Conservation (phyloP, 2,113 vertebrate genomes). For the Cheirogaleus medius region DNA sequence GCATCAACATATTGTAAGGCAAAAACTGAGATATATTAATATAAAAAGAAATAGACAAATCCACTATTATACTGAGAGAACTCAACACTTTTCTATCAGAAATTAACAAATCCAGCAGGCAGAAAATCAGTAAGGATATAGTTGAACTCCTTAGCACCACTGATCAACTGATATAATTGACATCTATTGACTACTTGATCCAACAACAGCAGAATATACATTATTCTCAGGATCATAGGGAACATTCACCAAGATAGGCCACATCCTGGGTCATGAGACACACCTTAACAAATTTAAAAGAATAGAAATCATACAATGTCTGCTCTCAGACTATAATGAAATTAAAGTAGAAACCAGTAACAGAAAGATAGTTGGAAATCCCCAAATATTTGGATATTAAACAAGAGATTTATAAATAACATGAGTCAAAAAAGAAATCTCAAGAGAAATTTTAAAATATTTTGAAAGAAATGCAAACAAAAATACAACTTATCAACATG, state of each 20-base stretch:
- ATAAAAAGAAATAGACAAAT: not conserved
- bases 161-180: not conserved
- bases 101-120: not conserved
- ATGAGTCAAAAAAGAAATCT: not conserved
- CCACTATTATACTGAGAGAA: not conserved
- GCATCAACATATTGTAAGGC: not conserved
- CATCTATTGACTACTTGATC: not conserved
- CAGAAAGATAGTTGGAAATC: not conserved
- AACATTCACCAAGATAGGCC: not conserved
- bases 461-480: not conserved
- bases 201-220: not conserved
- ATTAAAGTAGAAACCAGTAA: not conserved
- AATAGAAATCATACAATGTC: not conserved
- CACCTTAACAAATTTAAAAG: not conserved
- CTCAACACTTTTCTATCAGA: not conserved
- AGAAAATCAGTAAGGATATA: not conserved
- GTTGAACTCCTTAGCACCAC: not conserved
- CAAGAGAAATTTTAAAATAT: not conserved
- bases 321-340: not conserved
- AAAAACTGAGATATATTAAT: not conserved
- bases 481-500: not conserved
- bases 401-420: not conserved
- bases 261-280: not conserved
- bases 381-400: not conserved
- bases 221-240: not conserved